These are phyloP conservation scores for Lycodopsis pacificus DNA, from an alignment of 2,797 vertebrate species.

Conservation along the genomic window DNA sequence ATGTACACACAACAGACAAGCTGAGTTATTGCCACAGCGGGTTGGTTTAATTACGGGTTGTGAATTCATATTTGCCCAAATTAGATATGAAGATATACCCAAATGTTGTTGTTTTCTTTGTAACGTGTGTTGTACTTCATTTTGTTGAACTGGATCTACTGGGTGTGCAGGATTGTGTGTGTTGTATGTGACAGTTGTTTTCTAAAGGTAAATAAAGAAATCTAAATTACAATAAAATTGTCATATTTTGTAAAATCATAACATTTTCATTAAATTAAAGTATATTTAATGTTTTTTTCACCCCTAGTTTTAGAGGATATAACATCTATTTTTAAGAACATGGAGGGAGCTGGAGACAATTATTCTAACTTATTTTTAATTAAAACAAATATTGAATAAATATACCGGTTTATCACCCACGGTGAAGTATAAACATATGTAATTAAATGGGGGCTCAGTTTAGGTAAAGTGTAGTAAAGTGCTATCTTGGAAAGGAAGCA, in stretches of 20 bases:
- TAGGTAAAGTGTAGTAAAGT: neutral
- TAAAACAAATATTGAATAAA: neutral
- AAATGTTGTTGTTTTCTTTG: slow-evolving; percentile 1
- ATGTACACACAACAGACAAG: neutral
- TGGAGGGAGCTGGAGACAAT: neutral
- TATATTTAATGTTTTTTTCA: neutral
- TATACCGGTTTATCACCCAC: neutral
- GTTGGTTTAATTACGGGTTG: slow-evolving; percentile 39
- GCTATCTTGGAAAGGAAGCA: too few species aligned
- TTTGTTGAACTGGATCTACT: neutral
- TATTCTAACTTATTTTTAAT: neutral
- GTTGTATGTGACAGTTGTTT: neutral
- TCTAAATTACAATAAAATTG: neutral
- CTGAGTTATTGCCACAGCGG: slow-evolving; percentile 21
- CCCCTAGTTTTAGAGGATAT: too few species aligned
- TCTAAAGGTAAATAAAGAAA: slow-evolving; percentile 6
- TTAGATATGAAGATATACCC: slow-evolving; percentile 30
- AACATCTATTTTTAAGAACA: neutral
- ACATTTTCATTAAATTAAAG: neutral
- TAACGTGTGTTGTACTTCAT: neutral
- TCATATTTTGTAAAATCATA: neutral
- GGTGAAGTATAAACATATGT: neutral
- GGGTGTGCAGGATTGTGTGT: neutral
- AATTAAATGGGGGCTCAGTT: neutral
- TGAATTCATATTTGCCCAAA: slow-evolving; percentile 30